These are phyloP conservation scores for Halichoerus grypus DNA, from an alignment of 2,113 vertebrate genomes.

Conservation along the genomic window DNA sequence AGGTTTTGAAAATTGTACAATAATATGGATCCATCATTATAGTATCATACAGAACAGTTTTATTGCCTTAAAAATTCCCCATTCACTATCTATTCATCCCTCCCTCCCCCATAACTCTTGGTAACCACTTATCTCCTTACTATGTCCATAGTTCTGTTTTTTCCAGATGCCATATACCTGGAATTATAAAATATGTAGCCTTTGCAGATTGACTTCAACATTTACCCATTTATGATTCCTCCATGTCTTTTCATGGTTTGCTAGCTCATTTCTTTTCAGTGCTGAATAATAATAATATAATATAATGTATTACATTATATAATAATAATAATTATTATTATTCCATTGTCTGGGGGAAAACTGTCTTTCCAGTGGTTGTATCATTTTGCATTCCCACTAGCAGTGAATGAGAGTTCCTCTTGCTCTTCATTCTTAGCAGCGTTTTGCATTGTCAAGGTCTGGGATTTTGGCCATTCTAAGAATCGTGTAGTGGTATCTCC, in stretches of 20 bases:
- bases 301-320: neutral
- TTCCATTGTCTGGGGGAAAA: neutral
- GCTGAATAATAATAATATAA: neutral
- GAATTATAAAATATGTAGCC: too few relatives aligned
- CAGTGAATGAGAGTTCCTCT: neutral
- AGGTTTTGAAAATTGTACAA: neutral
- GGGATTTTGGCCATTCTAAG: neutral
- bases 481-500: neutral
- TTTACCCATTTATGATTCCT: neutral
- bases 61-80: neutral
- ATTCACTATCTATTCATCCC: fast-evolving
- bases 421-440: fast-evolving
- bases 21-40: fast-evolving
- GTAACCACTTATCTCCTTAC: neutral
- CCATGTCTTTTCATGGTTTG: neutral
- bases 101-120: too few relatives aligned
- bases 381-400: neutral
- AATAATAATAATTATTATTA: neutral
- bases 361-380: neutral
- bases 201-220: neutral
- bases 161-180: neutral
- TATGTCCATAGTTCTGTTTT: neutral
- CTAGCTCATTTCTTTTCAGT: neutral
- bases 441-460: neutral
- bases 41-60: neutral